These are phyloP conservation scores for Rhynchotus rufescens DNA, from an alignment of 2,797 vertebrate species.

Conservation along the genomic window DNA sequence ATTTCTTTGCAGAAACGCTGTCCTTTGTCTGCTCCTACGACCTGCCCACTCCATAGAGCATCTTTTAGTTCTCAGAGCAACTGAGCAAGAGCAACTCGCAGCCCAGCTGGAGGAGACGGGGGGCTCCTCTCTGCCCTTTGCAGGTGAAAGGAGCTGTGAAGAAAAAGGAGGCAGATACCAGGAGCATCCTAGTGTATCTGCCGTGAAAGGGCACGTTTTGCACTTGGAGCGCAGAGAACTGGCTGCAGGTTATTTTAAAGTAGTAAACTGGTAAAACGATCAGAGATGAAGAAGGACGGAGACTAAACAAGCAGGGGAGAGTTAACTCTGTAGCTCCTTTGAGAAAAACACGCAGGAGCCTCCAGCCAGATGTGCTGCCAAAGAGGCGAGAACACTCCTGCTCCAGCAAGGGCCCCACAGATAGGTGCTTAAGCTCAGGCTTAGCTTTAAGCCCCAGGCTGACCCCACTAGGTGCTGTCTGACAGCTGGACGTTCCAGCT, in stretches of 20 bases:
- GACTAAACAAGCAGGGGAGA: neutral
- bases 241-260: neutral
- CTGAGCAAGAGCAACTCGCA: neutral
- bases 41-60: neutral
- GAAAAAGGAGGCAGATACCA: neutral
- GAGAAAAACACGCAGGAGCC: neutral
- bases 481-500: slow-evolving; percentile 29
- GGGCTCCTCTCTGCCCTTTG: neutral
- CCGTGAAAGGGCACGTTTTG: neutral
- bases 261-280: neutral
- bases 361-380: neutral
- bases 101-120: neutral
- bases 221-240: neutral
- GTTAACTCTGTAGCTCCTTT: neutral
- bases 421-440: neutral
- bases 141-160: neutral
- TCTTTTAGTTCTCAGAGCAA: slow-evolving; percentile 6
- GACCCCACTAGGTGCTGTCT: slow-evolving; percentile 11
- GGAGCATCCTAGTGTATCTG: neutral
- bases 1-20: neutral
- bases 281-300: neutral
- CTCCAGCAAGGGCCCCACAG: neutral
- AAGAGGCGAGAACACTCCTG: neutral
- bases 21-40: neutral
- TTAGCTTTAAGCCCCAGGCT: slow-evolving; percentile 23